A percentile compares a stretch with the other conserved stretches of the same genome.
Evolutionary conservation across 2,113 vertebrate genomes (phyloP).

Genomic region (Tachysurus fulvidraco): DNA sequence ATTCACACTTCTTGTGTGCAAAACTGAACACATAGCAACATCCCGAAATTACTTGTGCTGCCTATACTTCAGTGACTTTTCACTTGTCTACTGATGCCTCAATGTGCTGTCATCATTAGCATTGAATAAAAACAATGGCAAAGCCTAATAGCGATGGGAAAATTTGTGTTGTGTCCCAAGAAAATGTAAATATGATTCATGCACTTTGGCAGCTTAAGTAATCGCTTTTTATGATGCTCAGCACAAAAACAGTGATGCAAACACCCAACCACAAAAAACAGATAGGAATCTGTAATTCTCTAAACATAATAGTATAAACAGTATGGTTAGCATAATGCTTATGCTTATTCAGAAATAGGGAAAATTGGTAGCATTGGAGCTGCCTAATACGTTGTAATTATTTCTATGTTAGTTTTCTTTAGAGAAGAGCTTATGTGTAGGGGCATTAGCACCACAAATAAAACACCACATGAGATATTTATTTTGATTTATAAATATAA

Average conservation of each 20-base stretch:
- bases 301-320: neutral
- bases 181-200: too few relatives aligned
- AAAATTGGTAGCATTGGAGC: neutral
- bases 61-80: neutral
- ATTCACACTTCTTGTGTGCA: neutral
- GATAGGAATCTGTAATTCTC: neutral
- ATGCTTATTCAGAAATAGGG: neutral
- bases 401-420: neutral
- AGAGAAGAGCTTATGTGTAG: too few relatives aligned
- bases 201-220: neutral
- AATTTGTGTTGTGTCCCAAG: neutral
- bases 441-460: neutral
- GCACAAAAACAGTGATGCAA: neutral
- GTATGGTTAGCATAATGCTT: neutral
- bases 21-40: neutral
- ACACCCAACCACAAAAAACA: neutral
- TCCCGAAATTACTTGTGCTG: neutral
- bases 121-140: neutral
- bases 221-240: neutral
- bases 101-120: neutral
- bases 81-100: neutral
- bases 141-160: neutral
- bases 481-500: too few relatives aligned
- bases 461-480: neutral
- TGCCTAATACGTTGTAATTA: neutral